Conservation (phyloP, 1,140 invertebrate genomes). For the Mycetomoellerius zeteki region DNA sequence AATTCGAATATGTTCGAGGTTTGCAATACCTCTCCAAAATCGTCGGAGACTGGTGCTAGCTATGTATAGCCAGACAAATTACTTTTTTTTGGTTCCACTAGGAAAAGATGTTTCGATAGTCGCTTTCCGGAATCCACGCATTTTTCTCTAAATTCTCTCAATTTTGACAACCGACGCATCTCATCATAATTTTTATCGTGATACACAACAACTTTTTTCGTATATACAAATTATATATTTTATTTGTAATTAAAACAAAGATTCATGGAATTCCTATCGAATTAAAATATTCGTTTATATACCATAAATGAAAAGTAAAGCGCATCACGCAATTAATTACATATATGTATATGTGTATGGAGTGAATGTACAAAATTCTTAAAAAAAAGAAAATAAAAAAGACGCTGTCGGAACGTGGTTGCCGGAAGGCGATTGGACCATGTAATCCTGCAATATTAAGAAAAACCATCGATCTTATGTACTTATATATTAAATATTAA, state of each 20-base stretch:
- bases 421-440: slow-evolving; percentile 70
- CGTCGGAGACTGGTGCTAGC: slow-evolving; percentile 38
- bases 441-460: slow-evolving; percentile 68
- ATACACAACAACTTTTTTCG: slow-evolving; percentile 29
- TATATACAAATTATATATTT: slow-evolving; percentile 46
- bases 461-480: slow-evolving; percentile 78
- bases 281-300: slow-evolving; percentile 7
- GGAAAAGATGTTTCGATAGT: slow-evolving; percentile 60
- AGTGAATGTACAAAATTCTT: slow-evolving; percentile 37
- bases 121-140: slow-evolving; percentile 74
- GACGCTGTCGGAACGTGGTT: slow-evolving; percentile 64
- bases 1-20: slow-evolving; percentile 21
- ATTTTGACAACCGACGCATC: neutral
- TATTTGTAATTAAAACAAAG: slow-evolving; percentile 5
- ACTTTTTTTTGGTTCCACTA: slow-evolving; percentile 42
- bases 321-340: slow-evolving; percentile 13
- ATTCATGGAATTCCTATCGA: slow-evolving; percentile 8
- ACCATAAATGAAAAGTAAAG: slow-evolving; percentile 15
- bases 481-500: slow-evolving; percentile 85
- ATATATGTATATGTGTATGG: neutral
- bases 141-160: neutral
- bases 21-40: slow-evolving; percentile 59
- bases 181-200: slow-evolving; percentile 16
- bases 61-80: slow-evolving; percentile 34
- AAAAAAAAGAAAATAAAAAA: slow-evolving; percentile 16